Evolutionary conservation across 2,113 vertebrate species (phyloP).

Genomic region (Mixornis gularis): DNA sequence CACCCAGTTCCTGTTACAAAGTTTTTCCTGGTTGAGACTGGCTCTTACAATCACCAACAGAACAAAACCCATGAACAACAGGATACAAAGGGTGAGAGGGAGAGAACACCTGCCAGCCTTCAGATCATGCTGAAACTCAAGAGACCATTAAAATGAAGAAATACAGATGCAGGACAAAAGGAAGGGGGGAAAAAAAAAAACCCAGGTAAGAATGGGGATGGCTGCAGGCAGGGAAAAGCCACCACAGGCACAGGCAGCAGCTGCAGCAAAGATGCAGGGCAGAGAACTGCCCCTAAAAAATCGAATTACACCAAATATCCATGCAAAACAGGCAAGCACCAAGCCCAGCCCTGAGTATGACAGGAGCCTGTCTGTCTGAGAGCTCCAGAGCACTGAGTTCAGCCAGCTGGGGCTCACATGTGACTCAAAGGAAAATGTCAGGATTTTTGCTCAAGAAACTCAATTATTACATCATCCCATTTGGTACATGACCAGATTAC

Average conservation of each 20-base stretch:
- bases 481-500: not conserved
- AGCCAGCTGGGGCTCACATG: not conserved
- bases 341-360: not conserved
- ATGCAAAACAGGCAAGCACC: not conserved
- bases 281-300: not conserved
- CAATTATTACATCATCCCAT: not conserved
- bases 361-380: not conserved
- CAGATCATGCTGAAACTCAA: not conserved
- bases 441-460: not conserved
- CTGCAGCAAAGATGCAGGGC: not conserved
- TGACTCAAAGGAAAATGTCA: not conserved
- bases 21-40: not conserved
- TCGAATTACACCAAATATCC: not conserved
- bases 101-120: not conserved
- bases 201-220: not conserved
- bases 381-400: not conserved
- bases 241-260: not conserved
- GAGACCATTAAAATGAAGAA: not conserved
- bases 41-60: not conserved
- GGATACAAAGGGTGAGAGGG: not conserved
- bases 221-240: not conserved
- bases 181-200: not conserved
- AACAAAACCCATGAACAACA: not conserved
- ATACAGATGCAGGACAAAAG: not conserved
- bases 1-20: not conserved